Evolutionary conservation across 2,888 invertebrate species (phyloP).

Genomic region (Helicoverpa assulta): DNA sequence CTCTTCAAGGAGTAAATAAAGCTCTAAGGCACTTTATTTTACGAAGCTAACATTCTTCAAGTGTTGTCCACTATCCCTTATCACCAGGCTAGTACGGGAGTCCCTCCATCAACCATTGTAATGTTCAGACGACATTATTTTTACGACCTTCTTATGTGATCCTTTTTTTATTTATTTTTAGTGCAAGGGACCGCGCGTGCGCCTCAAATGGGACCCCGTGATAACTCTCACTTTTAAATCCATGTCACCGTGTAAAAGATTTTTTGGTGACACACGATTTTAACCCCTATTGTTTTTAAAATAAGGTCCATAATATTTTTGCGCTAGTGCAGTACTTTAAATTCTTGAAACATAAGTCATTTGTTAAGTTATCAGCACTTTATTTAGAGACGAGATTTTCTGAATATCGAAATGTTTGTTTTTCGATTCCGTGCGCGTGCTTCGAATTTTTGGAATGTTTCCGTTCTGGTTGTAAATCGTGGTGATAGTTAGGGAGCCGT

Average conservation of each 20-base stretch:
- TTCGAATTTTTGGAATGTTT: slow-evolving; percentile 73
- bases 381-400: slow-evolving; percentile 86
- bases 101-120: slow-evolving; percentile 75
- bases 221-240: slow-evolving; percentile 90
- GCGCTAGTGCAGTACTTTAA: slow-evolving; percentile 71
- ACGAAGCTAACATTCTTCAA: slow-evolving; percentile 42
- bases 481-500: slow-evolving; percentile 64
- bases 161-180: slow-evolving; percentile 72
- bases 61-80: slow-evolving; percentile 65
- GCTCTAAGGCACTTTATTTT: slow-evolving; percentile 37
- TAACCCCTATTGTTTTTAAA: slow-evolving; percentile 53
- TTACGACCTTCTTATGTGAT: slow-evolving; percentile 74
- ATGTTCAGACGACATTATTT: slow-evolving; percentile 75
- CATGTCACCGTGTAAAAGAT: slow-evolving; percentile 79
- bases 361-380: slow-evolving; percentile 89
- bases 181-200: slow-evolving; percentile 87
- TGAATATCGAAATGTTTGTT: slow-evolving; percentile 80
- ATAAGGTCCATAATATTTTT: slow-evolving; percentile 62
- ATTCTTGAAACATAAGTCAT: slow-evolving; percentile 89
- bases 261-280: slow-evolving; percentile 54
- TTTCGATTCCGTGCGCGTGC: slow-evolving; percentile 72
- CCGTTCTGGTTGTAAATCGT: slow-evolving; percentile 69
- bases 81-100: slow-evolving; percentile 80
- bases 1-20: slow-evolving; percentile 2
- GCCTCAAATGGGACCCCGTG: slow-evolving; percentile 87